phyloP scores from a whole-genome alignment of 53 echinoderm and acorn worm genomes.

The Apostichopus leukothele region DNA sequence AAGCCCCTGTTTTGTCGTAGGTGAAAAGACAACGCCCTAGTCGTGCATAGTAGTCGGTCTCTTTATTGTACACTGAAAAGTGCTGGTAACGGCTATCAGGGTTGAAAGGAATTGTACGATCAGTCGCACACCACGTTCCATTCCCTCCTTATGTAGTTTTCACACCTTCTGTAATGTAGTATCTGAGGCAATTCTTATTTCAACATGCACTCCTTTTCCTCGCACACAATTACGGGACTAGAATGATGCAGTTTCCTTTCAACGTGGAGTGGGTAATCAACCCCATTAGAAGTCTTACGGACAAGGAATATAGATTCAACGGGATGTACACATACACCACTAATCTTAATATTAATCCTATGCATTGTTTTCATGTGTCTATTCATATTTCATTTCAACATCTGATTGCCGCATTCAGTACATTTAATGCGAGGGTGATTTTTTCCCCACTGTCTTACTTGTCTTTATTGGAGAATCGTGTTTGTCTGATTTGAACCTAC shows the following conservation, averaged over 20 bases:
- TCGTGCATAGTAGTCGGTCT: neutral
- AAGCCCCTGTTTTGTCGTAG: neutral
- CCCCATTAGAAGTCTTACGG: conserved; percentile 7
- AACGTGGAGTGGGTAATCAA: neutral
- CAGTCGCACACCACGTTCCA: neutral
- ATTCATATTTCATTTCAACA: conserved; percentile 13
- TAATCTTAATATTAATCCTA: neutral
- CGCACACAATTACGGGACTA: neutral
- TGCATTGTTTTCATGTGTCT: conserved; percentile 22
- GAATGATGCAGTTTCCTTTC: conserved; percentile 18
- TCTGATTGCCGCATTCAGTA: too few relatives aligned
- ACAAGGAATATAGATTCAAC: conserved; percentile 24
- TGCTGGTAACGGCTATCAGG: neutral
- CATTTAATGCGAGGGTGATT: too few relatives aligned
- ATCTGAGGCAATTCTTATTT: conserved; percentile 10
- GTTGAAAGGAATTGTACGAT: neutral
- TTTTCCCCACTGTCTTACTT: too few relatives aligned
- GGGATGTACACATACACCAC: conserved; percentile 32
- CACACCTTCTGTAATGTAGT: neutral
- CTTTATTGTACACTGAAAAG: neutral
- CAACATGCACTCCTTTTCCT: neutral
- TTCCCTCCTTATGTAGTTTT: neutral
- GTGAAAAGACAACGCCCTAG: conserved; percentile 23
- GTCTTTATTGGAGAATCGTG: too few relatives aligned
- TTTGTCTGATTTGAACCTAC: too few relatives aligned